phyloP scores from a whole-genome alignment of 2,888 invertebrate genomes.

The Megamerina dolium region DNA sequence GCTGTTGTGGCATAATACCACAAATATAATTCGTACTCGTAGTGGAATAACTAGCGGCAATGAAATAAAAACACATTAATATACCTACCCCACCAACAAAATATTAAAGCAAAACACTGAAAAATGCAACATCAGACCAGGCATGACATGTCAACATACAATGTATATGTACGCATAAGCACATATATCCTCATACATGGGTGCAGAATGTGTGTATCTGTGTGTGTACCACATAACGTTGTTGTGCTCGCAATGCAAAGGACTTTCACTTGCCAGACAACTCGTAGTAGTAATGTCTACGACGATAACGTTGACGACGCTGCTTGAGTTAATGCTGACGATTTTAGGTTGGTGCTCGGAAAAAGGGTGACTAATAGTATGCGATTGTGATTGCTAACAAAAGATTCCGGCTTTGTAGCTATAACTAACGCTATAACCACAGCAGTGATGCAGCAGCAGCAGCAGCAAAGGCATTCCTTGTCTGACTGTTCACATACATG shows the following conservation, averaged over 20 bases:
- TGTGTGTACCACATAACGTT: no score
- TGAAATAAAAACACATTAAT: no score
- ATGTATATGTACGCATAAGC: no score
- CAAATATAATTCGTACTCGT: no score
- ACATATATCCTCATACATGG: no score
- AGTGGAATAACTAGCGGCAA: no score
- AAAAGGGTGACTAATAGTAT: conserved; percentile 48
- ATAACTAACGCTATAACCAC: conserved; percentile 4
- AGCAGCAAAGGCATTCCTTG: conserved; percentile 12
- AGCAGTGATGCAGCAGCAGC: conserved; percentile 6
- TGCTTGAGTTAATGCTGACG: conserved; percentile 3
- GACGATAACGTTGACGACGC: conserved; percentile 13
- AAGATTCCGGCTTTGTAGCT: conserved; percentile 41
- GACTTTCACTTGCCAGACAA: conserved; percentile 37
- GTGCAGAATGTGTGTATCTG: no score
- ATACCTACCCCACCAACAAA: conserved; percentile 45
- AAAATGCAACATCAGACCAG: conserved; percentile 19
- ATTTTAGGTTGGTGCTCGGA: conserved; percentile 23
- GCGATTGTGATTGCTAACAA: conserved; percentile 44
- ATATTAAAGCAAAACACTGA: conserved; percentile 24
- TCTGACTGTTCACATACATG: no score
- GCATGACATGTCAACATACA: no score
- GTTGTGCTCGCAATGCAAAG: conserved; percentile 30
- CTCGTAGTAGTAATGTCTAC: conserved; percentile 14
- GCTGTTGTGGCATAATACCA: no score